Base-by-base conservation (phyloP, 2,113 vertebrate species). In the Pongo pygmaeus region DNA sequence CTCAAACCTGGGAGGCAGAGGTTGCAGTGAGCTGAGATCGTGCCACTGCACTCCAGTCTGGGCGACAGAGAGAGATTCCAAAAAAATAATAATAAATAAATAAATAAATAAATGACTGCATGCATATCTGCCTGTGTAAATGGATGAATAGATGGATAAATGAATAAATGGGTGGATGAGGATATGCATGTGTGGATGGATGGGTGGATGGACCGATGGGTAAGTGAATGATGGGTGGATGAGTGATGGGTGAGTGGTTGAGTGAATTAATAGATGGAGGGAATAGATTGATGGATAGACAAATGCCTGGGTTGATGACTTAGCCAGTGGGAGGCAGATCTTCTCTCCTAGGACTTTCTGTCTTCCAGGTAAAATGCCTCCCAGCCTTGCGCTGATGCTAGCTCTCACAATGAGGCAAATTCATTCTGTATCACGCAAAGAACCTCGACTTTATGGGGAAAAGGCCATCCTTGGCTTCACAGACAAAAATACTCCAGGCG, bases 351-450 rank as follows among this genome's bases (percentile, higher is more conserved):
- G 40, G 22, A 35, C n/a, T 5, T 5, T 30, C 43, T 9, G 12
- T 30, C 48, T 18, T 38, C 35, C 35, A 55, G 74, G 57, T 38
- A 27, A 81, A 74, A 59, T 0, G 10, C 22, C 17, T 16, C 48
- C 6, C 6, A 18, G 35, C 23, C 3, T 1, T 6, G 25, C 1
- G 4, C 5, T 5, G 27, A 30, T 9, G 5, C 3, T 30, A 6
- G 22, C 43, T 22, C 18, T n/a, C 89, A 30, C 40, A 10, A 8
- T 0, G 32, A 13, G 43, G 16, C 48, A 92, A 40, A 48, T 12
- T 38, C 38, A 8, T 25, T 69, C 46, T 11, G 6, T 8, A 23
- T 8, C 77, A 32, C 2, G 4, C 1, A 23, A 84, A 35, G 48
- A 57, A 16, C 50, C 9, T 83, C 38, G 6, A 10, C 61, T 14